Conservation (phyloP, 2,888 invertebrate species). For the Drosophila fungiperda region DNA sequence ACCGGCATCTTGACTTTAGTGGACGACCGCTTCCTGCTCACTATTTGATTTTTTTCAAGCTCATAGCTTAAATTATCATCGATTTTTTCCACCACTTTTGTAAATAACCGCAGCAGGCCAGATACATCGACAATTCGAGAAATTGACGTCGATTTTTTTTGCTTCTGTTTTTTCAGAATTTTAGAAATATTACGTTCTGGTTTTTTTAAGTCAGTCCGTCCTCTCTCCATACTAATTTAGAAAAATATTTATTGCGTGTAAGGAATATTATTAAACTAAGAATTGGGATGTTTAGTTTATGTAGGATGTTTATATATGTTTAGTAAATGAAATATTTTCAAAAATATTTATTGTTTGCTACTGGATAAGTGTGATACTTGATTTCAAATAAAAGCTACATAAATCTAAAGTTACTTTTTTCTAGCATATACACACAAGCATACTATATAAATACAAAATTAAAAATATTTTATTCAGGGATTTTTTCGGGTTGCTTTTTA, state of each 20-base stretch:
- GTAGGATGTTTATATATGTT: too few species aligned
- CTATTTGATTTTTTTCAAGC: not conserved
- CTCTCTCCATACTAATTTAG: not conserved
- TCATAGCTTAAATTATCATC: not conserved
- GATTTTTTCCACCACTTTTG: not conserved
- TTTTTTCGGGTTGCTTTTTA: not conserved
- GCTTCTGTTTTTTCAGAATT: not conserved
- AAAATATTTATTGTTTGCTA: not conserved
- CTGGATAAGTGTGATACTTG: not conserved
- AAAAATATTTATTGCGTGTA: not conserved
- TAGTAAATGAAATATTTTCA: not conserved
- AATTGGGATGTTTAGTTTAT: not conserved
- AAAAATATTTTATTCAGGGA: not conserved
- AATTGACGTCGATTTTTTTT: not conserved
- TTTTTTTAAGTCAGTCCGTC: not conserved
- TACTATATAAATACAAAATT: not conserved
- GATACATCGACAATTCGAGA: not conserved
- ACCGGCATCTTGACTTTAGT: not conserved
- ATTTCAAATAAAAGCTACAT: not conserved
- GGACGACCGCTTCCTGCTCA: not conserved
- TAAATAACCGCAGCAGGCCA: not conserved
- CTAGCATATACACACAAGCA: not conserved
- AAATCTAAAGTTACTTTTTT: not conserved
- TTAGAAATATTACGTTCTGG: not conserved
- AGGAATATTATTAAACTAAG: not conserved